Evolutionary conservation across 2,797 vertebrate species (phyloP), one percentile per base, ranked within the genome.

Genomic region (Epinephelus malabaricus): DNA sequence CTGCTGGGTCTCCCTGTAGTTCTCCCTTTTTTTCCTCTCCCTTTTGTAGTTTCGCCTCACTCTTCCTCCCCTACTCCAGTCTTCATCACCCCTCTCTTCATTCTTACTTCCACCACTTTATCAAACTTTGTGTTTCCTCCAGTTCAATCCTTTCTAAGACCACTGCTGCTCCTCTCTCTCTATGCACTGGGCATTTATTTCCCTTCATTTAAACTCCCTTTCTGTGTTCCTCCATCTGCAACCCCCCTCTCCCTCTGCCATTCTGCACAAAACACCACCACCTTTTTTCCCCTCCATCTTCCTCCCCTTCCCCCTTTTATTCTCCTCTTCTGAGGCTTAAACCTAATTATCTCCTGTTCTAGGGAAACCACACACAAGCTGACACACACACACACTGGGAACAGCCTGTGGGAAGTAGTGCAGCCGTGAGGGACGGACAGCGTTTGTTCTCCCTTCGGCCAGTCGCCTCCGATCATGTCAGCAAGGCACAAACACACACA

Each of bases 401-500:
- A 90, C 70, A 72, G 90, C 74, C 92, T 92, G 88, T 92, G 91
- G 91, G 94, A 92, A 94, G 80, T 86, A 45, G 73, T 46, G 86
- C 85, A 89, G 90, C 89, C 86, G 76, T 34, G 70, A 89, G 82
- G 73, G 88, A 88, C 46, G 84, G 88, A 77, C 69, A 72, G 60
- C 81, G 72, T 94, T 93, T 94, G 94, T 94, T 94, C 93, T 93
- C 86, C 88, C 86, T 91, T 78, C 73, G 77, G 88, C 82, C 81
- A 25, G 89, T 94, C 91, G 65, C 88, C 85, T 89, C 91, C 76
- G 70, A 94, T 95, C 91, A 92, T 64, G 81, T 94, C 93, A 93
- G 78, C 27, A 2, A 60, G 60, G 59, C 71, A 50, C 74, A 78
- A 75, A 76, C 45, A 45, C 75, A 68, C 67, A 76, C 49, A 65